Percentiles rank a stretch among this genome's conserved stretches.
phyloP scores from a whole-genome alignment of 2,888 invertebrate genomes.

The Morinoia aosen region DNA sequence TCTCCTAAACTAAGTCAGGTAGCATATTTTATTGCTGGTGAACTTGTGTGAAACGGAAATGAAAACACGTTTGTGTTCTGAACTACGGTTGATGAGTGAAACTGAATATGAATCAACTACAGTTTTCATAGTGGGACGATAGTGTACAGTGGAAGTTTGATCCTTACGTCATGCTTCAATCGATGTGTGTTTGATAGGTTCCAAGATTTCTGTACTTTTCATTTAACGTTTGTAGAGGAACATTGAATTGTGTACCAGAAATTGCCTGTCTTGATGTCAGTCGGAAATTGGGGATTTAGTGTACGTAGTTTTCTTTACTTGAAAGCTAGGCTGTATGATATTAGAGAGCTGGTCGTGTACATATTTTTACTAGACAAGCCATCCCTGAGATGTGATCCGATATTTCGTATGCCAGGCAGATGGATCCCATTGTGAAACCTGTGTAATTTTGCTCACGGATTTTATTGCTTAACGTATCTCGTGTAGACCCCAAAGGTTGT shows the following conservation, averaged over 20 bases:
- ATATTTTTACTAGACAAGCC: constrained; percentile 39
- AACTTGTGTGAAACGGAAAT: neutral
- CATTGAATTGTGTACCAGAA: neutral
- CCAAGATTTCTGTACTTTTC: neutral
- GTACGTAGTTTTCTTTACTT: constrained; percentile 31
- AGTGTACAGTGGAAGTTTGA: neutral
- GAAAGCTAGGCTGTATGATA: constrained; percentile 42
- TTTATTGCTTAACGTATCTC: constrained; percentile 10
- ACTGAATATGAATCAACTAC: neutral
- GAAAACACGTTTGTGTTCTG: neutral
- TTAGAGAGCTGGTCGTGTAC: constrained; percentile 49
- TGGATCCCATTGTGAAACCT: constrained; percentile 7
- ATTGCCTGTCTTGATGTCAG: neutral
- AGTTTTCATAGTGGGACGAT: neutral
- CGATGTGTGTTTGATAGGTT: neutral
- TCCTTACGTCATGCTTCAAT: neutral
- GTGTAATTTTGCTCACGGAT: constrained; percentile 33
- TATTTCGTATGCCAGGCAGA: neutral
- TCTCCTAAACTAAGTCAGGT: neutral
- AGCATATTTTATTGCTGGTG: neutral
- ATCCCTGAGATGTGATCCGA: constrained; percentile 28
- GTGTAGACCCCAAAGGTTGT: constrained; percentile 40
- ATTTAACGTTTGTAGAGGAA: neutral
- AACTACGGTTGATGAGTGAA: neutral
- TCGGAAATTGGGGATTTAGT: constrained; percentile 18